Percentiles rank a stretch among this genome's conserved stretches.
These are phyloP conservation scores for Gavia stellata DNA, from an alignment of 2,113 vertebrate genomes.

Conservation along the genomic window DNA sequence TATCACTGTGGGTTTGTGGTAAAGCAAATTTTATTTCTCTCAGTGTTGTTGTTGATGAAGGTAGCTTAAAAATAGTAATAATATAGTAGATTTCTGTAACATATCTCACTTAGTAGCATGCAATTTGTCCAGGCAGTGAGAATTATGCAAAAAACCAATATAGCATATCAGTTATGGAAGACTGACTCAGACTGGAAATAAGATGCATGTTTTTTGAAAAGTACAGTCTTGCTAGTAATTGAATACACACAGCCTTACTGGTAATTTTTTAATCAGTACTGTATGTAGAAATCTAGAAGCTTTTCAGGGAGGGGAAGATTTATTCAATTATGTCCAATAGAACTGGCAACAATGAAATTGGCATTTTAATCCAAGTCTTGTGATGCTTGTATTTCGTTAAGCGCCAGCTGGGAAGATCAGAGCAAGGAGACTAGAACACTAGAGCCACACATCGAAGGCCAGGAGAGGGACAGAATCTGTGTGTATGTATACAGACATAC, in stretches of 20 bases:
- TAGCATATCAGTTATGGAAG: neutral
- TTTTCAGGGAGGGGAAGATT: neutral
- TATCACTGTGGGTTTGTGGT: neutral
- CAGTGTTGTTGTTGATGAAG: neutral
- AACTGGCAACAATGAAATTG: neutral
- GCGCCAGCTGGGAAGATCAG: neutral
- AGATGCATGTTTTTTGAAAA: neutral
- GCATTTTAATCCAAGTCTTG: neutral
- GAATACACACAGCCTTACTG: neutral
- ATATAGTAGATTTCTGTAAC: neutral
- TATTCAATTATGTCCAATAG: neutral
- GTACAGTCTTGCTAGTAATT: neutral
- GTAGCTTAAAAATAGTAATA: neutral
- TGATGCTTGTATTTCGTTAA: neutral
- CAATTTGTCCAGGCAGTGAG: neutral
- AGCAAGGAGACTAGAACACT: neutral
- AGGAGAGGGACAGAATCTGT: neutral
- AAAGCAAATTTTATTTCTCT: neutral
- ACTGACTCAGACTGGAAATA: neutral
- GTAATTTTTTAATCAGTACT: neutral
- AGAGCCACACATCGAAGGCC: neutral
- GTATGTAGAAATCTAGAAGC: neutral
- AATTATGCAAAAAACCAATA: neutral
- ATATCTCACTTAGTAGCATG: neutral
- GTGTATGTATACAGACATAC: rapidly evolving